Conservation (phyloP, 2,113 vertebrate genomes). For the Zapornia atra region DNA sequence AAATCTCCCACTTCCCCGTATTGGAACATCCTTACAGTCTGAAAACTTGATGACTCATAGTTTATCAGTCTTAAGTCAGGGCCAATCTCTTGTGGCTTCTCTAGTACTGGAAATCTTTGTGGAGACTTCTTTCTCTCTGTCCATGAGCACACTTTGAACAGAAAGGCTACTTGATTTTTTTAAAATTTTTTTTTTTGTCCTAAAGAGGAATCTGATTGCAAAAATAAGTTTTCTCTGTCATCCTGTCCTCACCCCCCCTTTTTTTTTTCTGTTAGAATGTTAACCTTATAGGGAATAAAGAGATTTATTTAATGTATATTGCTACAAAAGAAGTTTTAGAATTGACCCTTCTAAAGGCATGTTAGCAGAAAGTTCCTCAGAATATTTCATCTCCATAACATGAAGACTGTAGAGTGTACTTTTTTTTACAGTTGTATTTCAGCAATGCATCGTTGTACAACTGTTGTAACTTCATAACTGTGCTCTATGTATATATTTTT, state of each 20-base stretch:
- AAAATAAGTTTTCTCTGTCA: background rate
- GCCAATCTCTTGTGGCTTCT: background rate
- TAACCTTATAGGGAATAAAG: background rate
- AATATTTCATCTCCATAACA: background rate
- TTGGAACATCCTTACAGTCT: background rate
- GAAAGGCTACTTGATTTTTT: background rate
- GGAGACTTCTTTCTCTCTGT: background rate
- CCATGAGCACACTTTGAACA: background rate
- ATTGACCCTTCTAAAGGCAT: background rate
- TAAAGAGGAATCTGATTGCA: background rate
- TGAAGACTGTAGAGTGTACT: background rate
- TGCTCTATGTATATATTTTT: background rate
- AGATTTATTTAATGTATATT: background rate
- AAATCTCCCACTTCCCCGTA: background rate
- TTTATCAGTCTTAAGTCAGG: constrained; percentile 24
- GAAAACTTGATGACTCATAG: constrained; percentile 58
- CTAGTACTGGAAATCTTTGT: background rate
- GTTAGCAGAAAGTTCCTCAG: background rate
- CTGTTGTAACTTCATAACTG: background rate
- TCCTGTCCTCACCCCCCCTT: rapidly evolving
- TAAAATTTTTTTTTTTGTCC: too few species aligned
- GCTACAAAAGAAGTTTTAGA: background rate
- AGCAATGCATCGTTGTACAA: background rate
- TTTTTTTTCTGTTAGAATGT: background rate
- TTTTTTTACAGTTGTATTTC: background rate